Base-by-base conservation (phyloP, 2,797 vertebrate genomes). In the Urosaurus nigricauda region DNA sequence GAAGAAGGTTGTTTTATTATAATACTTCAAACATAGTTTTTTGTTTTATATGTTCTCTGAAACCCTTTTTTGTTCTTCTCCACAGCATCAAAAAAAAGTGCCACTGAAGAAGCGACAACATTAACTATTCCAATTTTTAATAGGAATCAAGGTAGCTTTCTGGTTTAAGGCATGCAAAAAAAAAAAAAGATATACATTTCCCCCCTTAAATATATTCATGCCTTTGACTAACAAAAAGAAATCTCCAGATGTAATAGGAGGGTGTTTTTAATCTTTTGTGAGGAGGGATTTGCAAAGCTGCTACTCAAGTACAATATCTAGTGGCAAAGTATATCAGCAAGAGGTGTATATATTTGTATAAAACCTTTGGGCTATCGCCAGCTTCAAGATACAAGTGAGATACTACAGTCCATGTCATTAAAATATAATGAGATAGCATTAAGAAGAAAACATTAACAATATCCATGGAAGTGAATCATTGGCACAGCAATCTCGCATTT, bases 231-330 rank as follows among this genome's bases (percentile, higher is more conserved):
- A 97, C 96, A 97, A 97, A 97, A 97, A 96, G 96, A 97, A 97
- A 95, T 96, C 97, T 97, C 97, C 95, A 96, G 97, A 97, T 97
- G 97, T 97, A 97, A 97, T 96, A 97, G 95, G 92, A 96, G 96
- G 96, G 97, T 97, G 96, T 97, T 97, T 97, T 97, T 97, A 97
- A 97, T 97, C 96, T 97, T 97, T 97, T 97, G 97, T 97, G 96
- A 96, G 95, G 96, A 96, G 96, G 96, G 96, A 97, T 97, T 97
- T 97, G 95, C 96, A 96, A 96, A 95, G 95, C 96, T 95, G 96
- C 96, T 97, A 96, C 96, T 96, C 95, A 96, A 96, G 97, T 97
- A 97, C 96, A 97, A 97, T 97, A 97, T 96, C 96, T 96, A 95
- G 96, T 96, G 96, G 97, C 97, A 96, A 97, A 97, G 91, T 96